Evolutionary conservation across 2,113 vertebrate species (phyloP), one percentile per base, ranked within the genome.

Genomic region (Cyprinodon variegatus): DNA sequence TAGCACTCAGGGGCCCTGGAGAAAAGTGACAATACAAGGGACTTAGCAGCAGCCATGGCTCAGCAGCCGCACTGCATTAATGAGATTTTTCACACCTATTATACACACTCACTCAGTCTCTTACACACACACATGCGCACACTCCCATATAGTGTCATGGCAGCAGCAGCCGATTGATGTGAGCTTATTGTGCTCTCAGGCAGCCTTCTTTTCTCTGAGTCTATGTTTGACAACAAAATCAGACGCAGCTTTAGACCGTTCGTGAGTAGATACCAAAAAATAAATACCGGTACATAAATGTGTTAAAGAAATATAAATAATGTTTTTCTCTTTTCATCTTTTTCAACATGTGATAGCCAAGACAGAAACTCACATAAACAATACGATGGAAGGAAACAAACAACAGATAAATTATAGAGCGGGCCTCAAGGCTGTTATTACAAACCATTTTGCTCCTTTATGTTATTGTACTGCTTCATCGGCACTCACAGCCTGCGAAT

Each of bases 71-170:
- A 93, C 95, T 96, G 96, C 97, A 97, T 98, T 98, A 97, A 97
- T 98, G 96, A 97, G 96, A 97, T 97, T 96, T 97, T 97, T 96
- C 96, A 97, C 96, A 97, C 96, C 96, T 97, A 96, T 97, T 97
- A 98, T 95, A 96, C 95, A 93, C 91, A 78, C 53, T 41, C 68
- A 38, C 64, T 22, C 64, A 57, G 20, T 9, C 50, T 57, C 17
- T 14, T n/a, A 57, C 50, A 57, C 50, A 57, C 50, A 9, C 20
- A 20, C 50, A n/a, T 41, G 29, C 50, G 94, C 70, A 94, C 96
- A 93, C 95, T 94, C 81, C 63, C 70, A 86, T 82, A 83, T 65
- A 83, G 85, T 82, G 46, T 65, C 80, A 50, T 78, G 53, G 81
- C 77, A 43, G 70, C 63, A 70, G 74, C 22, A 8, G 82, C 68